Conservation (phyloP, 2,888 invertebrate genomes). For the Cephus pygmeus region DNA sequence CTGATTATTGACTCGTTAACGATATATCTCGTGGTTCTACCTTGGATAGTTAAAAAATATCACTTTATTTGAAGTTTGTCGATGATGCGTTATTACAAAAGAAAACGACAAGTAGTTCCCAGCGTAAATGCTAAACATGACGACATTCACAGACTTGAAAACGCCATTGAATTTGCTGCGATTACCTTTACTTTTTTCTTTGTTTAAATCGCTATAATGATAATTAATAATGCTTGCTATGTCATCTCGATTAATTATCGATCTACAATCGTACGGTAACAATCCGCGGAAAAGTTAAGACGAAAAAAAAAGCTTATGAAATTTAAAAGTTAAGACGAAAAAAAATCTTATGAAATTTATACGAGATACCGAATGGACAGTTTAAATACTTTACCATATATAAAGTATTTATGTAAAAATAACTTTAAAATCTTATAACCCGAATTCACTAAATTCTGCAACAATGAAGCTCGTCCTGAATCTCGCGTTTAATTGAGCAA, state of each 20-base stretch:
- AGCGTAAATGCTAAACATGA: neutral
- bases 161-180: neutral
- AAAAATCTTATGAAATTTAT: neutral
- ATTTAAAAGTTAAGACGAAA: neutral
- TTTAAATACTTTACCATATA: neutral
- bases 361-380: neutral
- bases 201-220: neutral
- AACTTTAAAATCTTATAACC: neutral
- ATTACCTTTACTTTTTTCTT: neutral
- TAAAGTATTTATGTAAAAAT: neutral
- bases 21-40: neutral
- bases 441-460: neutral
- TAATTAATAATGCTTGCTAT: neutral
- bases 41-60: constrained; percentile 38
- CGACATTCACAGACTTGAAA: neutral
- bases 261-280: neutral
- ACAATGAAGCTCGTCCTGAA: neutral
- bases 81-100: constrained; percentile 32
- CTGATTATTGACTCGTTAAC: neutral
- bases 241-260: neutral
- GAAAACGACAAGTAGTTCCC: constrained; percentile 27
- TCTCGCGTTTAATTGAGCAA: neutral
- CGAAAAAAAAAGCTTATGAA: neutral
- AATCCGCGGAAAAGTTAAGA: neutral
- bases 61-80: constrained; percentile 41